These are phyloP conservation scores for Lasioglossum morio DNA, from an alignment of 2,888 invertebrate genomes.

Conservation along the genomic window DNA sequence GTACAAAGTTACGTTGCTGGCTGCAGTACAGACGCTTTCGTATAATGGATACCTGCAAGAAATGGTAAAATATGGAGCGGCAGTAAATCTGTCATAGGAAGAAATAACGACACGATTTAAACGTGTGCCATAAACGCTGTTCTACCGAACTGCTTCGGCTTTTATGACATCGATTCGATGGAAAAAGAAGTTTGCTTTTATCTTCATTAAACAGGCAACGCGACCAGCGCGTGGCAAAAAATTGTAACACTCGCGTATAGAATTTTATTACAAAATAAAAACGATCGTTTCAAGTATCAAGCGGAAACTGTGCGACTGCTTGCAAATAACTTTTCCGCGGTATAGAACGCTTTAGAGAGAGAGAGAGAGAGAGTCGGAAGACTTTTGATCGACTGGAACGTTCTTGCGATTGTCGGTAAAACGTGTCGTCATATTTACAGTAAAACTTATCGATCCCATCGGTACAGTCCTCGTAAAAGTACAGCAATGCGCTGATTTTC, in stretches of 20 bases:
- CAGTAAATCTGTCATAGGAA: slow-evolving; percentile 28
- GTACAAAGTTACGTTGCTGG: slow-evolving; percentile 22
- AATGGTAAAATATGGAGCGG: slow-evolving; percentile 24
- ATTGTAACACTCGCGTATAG: neutral
- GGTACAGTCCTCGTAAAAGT: neutral
- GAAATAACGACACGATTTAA: slow-evolving; percentile 28
- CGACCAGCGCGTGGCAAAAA: neutral
- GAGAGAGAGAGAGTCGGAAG: neutral
- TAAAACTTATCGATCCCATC: neutral
- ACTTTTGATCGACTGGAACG: neutral
- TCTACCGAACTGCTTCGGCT: slow-evolving; percentile 5
- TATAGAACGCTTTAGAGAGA: neutral
- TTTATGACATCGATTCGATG: slow-evolving; percentile 12
- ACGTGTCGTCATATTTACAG: neutral
- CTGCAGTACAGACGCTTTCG: slow-evolving; percentile 16
- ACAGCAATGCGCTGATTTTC: neutral
- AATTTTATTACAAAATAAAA: neutral
- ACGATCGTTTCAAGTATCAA: neutral
- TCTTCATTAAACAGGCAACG: neutral
- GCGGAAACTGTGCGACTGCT: neutral
- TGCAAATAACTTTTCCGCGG: neutral
- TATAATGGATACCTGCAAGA: slow-evolving; percentile 38
- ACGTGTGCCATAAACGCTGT: slow-evolving; percentile 20
- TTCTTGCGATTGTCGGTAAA: neutral
- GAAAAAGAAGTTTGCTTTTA: slow-evolving; percentile 15